Conservation (phyloP, 2,888 invertebrate species). For the Cynaeus angustus region DNA sequence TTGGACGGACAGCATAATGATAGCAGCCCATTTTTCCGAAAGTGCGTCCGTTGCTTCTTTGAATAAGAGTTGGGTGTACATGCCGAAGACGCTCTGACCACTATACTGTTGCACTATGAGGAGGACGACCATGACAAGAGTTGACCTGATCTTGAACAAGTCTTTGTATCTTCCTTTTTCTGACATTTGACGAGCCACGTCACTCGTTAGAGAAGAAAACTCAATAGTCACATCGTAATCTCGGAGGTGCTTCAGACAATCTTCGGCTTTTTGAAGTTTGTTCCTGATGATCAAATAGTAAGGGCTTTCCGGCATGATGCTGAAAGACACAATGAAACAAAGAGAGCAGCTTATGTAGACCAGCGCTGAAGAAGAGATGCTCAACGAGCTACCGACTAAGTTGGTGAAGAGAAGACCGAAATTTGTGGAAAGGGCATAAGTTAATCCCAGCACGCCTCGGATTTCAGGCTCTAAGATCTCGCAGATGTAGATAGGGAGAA, state of each 20-base stretch:
- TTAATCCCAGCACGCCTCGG: constrained; percentile 77
- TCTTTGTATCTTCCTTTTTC: constrained; percentile 5
- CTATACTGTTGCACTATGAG: constrained; percentile 72
- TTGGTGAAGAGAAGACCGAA: constrained; percentile 70
- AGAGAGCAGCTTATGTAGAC: neutral
- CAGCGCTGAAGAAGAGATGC: constrained; percentile 11
- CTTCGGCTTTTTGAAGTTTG: constrained; percentile 3
- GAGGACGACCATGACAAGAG: constrained; percentile 1
- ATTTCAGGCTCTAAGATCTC: constrained; percentile 76
- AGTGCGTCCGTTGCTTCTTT: constrained; percentile 60
- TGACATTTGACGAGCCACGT: constrained; percentile 18
- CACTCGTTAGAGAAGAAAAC: neutral
- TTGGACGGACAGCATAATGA: constrained; percentile 71
- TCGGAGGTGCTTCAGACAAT: constrained; percentile 1
- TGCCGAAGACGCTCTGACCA: constrained; percentile 77
- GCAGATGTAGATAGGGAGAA: constrained; percentile 76
- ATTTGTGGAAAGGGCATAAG: constrained; percentile 75
- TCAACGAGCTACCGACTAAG: constrained; percentile 73
- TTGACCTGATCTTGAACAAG: neutral
- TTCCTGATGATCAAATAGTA: constrained; percentile 28
- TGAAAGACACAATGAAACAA: constrained; percentile 6
- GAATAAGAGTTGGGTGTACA: constrained; percentile 74
- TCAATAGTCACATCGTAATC: constrained; percentile 1
- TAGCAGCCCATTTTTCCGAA: constrained; percentile 66
- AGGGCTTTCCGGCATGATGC: constrained; percentile 25